Evolutionary conservation across 2,113 vertebrate species (phyloP), one percentile per base, ranked within the genome.

Genomic region (Caloenas nicobarica): DNA sequence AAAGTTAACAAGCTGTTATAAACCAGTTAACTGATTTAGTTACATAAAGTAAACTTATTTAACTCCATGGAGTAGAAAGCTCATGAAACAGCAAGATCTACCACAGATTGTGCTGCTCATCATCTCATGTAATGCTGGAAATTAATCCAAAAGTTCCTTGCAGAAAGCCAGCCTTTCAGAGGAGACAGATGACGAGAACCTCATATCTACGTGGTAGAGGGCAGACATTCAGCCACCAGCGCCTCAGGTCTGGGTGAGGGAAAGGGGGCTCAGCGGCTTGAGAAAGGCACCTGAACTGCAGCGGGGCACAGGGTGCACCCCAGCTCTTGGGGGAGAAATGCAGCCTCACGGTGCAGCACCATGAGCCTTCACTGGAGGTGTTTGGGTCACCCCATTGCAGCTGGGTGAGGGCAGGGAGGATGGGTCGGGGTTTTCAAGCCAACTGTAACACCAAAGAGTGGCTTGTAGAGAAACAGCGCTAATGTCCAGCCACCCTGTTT

Each of bases 131-230:
- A 86, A 62, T 11, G 10, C 57, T 87, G 53, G 36, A 81, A 93
- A 72, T 68, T 6, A 68, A 94, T 25, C 42, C 40, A 69, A 79
- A 57, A 79, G 13, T 74, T 69, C 72, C 56, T 73, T 71, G 25
- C 13, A 72, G 66, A 80, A 90, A 58, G 26, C 46, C 24, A 72
- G 44, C 13, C 46, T 60, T 69, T 36, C 38, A 79, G 46, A 81
- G 26, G 46, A 74, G 73, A 29, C 28, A 0, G 0, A 16, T 0
- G 1, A 31, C 23, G 33, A 10, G 25, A 51, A 10, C 42, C 4
- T 24, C 0, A 0, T 33, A 26, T 26, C 38, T 24, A 2, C 5
- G 1, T 28, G 40, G 46, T 51, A 81, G 17, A 61, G 24, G 11
- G 5, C 29, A 83, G 42, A 25, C 4, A 8, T 66, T 83, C 25